Conservation (phyloP, 2,888 invertebrate genomes). For the Phlogophora meticulosa region DNA sequence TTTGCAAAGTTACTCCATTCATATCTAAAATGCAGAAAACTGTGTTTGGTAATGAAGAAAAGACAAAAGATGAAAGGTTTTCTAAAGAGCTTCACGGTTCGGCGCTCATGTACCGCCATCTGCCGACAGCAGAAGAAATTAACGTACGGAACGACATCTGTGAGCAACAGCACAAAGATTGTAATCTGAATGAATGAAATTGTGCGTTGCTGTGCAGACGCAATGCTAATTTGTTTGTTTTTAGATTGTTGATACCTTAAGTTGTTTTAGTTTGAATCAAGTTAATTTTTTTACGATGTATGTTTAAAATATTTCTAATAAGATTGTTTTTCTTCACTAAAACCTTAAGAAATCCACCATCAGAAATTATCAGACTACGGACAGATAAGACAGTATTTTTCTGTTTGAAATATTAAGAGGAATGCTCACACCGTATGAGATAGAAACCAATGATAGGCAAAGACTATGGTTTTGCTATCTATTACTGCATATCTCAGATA, state of each 20-base stretch:
- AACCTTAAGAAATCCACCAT: not conserved
- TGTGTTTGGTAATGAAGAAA: constrained; percentile 85
- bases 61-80: constrained; percentile 71
- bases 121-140: constrained; percentile 92
- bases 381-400: not conserved
- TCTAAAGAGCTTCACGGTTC: constrained; percentile 76
- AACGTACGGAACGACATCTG: constrained; percentile 92
- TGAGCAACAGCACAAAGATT: constrained; percentile 91
- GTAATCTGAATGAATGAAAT: constrained; percentile 82
- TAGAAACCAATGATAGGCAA: no score
- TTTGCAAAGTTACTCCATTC: constrained; percentile 95
- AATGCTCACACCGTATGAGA: not conserved
- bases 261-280: constrained; percentile 11
- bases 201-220: constrained; percentile 11
- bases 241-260: constrained; percentile 6
- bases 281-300: constrained; percentile 14
- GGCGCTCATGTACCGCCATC: constrained; percentile 91
- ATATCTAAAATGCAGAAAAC: constrained; percentile 94
- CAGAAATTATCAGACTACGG: no score
- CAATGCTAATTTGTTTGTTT: constrained; percentile 16
- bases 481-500: not conserved
- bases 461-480: no score
- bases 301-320: constrained; percentile 21
- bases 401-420: not conserved
- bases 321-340: constrained; percentile 19